Conservation (phyloP, 2,797 vertebrate species). For the Eleutherodactylus coqui region DNA sequence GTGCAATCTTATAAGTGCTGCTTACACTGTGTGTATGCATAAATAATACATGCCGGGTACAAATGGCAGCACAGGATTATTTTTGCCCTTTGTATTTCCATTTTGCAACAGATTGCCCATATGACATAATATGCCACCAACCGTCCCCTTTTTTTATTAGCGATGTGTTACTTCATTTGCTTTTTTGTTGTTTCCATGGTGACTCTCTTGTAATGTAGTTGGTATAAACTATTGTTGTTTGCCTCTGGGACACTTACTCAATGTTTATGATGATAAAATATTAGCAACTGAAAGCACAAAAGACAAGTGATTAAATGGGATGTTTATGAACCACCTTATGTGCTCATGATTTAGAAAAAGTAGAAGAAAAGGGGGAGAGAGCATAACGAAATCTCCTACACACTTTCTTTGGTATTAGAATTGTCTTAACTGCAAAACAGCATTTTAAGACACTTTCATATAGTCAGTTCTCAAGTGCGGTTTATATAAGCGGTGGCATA, state of each 20-base stretch:
- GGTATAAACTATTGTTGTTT: not conserved
- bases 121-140: not conserved
- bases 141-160: not conserved
- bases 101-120: not conserved
- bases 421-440: not conserved
- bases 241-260: slow-evolving; percentile 11
- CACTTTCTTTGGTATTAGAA: not conserved
- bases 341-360: not conserved
- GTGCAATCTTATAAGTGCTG: not conserved
- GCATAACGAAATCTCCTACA: not conserved
- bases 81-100: not conserved
- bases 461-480: not conserved
- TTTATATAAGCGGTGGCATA: not conserved
- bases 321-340: not conserved
- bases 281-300: not conserved
- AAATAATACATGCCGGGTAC: not conserved
- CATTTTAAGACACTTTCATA: not conserved
- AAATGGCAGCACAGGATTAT: not conserved
- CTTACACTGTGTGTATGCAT: not conserved
- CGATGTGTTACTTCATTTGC: not conserved
- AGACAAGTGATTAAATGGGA: not conserved
- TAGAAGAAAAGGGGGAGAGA: not conserved
- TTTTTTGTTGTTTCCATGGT: slow-evolving; percentile 11
- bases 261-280: not conserved
- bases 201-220: not conserved